Evolutionary conservation across 2,888 invertebrate species (phyloP).

Genomic region (Erannis defoliaria): DNA sequence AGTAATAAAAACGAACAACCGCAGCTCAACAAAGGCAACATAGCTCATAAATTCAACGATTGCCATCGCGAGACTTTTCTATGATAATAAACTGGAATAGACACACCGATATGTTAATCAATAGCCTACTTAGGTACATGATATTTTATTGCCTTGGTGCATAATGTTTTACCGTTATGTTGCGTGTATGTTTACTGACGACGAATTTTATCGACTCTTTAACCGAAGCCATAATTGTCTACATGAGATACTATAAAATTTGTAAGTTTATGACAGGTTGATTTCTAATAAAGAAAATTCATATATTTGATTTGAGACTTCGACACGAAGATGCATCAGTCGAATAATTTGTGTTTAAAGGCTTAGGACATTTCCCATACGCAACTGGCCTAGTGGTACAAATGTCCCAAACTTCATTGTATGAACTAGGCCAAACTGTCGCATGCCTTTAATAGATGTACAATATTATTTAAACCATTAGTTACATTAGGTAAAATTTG

Average conservation of each 20-base stretch:
- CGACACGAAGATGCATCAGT: background rate
- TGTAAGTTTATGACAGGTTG: conserved; percentile 5
- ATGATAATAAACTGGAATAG: conserved; percentile 40
- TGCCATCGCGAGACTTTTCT: conserved; percentile 52
- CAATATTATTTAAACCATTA: no score
- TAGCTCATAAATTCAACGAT: conserved; percentile 47
- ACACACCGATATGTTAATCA: conserved; percentile 35
- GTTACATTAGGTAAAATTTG: no score
- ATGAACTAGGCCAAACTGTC: no score
- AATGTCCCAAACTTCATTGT: no score
- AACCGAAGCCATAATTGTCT: conserved; percentile 15
- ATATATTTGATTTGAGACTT: background rate
- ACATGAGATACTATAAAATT: conserved; percentile 15
- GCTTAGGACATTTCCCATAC: no score
- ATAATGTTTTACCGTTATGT: conserved; percentile 24
- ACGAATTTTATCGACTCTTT: conserved; percentile 16
- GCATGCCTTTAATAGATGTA: no score
- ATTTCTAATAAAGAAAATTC: conserved; percentile 1
- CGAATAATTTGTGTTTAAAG: background rate
- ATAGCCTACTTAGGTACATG: conserved; percentile 30
- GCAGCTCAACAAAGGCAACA: conserved; percentile 33
- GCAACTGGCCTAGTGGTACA: no score
- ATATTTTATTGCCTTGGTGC: conserved; percentile 24
- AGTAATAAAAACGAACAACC: conserved; percentile 28
- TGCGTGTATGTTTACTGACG: conserved; percentile 19